A percentile compares a stretch with the other conserved stretches of the same genome.
Evolutionary conservation across 1,140 invertebrate species (phyloP).

Genomic region (Brachionus sp.): DNA sequence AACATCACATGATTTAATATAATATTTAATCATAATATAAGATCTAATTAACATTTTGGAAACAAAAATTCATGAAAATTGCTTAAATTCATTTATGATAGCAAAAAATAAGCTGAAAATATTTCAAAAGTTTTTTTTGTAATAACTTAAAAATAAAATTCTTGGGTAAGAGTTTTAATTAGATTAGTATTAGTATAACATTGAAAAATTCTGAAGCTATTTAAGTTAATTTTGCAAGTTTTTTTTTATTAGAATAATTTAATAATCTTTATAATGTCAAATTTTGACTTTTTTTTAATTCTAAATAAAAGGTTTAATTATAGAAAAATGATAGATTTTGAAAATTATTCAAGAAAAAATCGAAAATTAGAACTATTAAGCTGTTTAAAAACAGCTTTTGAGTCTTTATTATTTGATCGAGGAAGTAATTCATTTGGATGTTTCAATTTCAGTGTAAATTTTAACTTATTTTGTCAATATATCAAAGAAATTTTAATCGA

Average conservation of each 20-base stretch:
- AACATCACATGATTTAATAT: no score
- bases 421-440: neutral
- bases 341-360: neutral
- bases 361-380: neutral
- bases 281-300: neutral
- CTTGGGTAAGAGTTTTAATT: neutral
- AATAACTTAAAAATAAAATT: neutral
- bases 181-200: neutral
- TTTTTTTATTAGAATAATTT: neutral
- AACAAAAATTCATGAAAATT: no score
- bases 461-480: neutral
- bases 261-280: neutral
- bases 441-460: neutral
- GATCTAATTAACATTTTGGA: neutral
- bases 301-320: no score
- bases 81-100: neutral
- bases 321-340: neutral
- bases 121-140: neutral
- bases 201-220: neutral
- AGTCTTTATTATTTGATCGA: conserved; percentile 6
- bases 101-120: neutral
- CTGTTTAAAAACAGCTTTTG: conserved; percentile 13
- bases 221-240: neutral
- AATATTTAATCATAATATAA: no score
- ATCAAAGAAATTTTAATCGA: neutral